These are phyloP conservation scores for Aramus guarauna DNA, from an alignment of 2,113 vertebrate genomes.

Conservation along the genomic window DNA sequence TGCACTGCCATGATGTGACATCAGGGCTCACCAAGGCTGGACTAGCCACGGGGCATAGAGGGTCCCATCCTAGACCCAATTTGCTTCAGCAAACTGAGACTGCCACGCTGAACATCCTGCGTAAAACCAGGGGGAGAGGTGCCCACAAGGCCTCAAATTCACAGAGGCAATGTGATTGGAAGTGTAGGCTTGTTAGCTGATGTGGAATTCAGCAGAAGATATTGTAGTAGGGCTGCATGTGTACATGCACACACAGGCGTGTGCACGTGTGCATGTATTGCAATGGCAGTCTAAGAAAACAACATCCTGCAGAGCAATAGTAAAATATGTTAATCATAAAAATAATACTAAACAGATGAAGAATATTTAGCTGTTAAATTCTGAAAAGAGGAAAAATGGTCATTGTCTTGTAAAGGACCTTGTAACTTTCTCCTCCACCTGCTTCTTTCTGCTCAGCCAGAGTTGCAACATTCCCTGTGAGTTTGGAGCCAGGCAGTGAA, in stretches of 20 bases:
- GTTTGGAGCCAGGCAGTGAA: background rate
- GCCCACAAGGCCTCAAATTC: background rate
- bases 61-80: background rate
- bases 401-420: background rate
- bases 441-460: background rate
- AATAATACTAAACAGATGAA: background rate
- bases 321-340: background rate
- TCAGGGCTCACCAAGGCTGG: background rate
- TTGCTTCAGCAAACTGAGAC: background rate
- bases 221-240: background rate
- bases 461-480: background rate
- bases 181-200: background rate
- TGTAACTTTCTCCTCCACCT: background rate
- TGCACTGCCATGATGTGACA: background rate
- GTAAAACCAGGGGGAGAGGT: background rate
- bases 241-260: fast-evolving
- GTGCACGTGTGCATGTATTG: too few species aligned
- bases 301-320: background rate
- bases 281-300: background rate
- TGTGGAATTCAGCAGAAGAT: background rate
- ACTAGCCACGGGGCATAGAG: background rate
- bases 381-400: background rate
- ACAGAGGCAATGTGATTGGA: background rate
- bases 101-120: background rate
- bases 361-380: background rate